Evolutionary conservation across 2,888 invertebrate species (phyloP).

Genomic region (Nomada flava): DNA sequence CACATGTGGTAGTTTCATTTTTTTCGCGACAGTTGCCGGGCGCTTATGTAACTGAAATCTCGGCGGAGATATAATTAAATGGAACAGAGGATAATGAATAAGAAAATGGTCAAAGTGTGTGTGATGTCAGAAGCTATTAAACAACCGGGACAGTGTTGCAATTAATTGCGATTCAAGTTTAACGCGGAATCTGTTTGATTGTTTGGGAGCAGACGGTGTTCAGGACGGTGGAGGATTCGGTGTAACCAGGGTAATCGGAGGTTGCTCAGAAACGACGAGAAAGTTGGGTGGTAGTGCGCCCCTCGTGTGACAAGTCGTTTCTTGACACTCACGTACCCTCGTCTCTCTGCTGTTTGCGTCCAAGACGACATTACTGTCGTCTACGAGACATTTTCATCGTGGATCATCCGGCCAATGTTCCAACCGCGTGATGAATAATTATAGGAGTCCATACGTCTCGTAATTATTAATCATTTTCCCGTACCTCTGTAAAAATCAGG

Average conservation of each 20-base stretch:
- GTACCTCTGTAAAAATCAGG: not conserved
- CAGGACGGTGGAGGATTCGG: slow-evolving; percentile 22
- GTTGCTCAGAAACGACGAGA: slow-evolving; percentile 69
- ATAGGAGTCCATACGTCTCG: not conserved
- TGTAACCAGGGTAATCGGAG: slow-evolving; percentile 67
- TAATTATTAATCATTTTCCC: too few species aligned
- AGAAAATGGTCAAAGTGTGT: too few species aligned
- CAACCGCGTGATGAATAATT: not conserved
- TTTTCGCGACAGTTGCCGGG: slow-evolving; percentile 23
- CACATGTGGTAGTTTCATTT: slow-evolving; percentile 3
- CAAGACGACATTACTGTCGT: slow-evolving; percentile 66
- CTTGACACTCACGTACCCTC: slow-evolving; percentile 68
- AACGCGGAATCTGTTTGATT: not conserved
- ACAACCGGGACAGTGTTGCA: not conserved
- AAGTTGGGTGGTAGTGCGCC: slow-evolving; percentile 58
- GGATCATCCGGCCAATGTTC: slow-evolving; percentile 44
- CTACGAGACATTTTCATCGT: slow-evolving; percentile 69
- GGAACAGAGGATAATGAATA: too few species aligned
- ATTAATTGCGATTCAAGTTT: not conserved
- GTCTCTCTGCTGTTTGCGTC: slow-evolving; percentile 59
- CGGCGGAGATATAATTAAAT: too few species aligned
- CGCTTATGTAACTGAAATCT: too few species aligned
- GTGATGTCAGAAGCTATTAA: too few species aligned
- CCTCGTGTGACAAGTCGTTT: slow-evolving; percentile 69
- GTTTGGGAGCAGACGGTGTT: not conserved